A percentile compares a stretch with the other conserved stretches of the same genome.
These are phyloP conservation scores for Spea hammondii DNA, from an alignment of 2,797 vertebrate genomes.

Conservation along the genomic window DNA sequence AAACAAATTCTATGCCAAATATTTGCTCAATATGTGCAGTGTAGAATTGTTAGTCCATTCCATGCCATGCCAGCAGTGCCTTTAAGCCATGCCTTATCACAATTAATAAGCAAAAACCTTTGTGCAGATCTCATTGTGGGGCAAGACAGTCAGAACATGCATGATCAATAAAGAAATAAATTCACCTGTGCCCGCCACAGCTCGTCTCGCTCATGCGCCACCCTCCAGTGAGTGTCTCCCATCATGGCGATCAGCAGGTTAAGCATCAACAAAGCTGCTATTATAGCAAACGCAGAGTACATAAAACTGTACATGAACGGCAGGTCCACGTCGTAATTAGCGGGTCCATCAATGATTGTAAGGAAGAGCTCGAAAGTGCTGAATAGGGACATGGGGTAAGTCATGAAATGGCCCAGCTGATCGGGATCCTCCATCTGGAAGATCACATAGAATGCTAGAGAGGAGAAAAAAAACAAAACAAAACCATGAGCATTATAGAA, in stretches of 20 bases:
- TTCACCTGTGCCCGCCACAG: conserved; percentile 75
- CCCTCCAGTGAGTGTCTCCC: conserved; percentile 76
- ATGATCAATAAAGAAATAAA: too few relatives aligned
- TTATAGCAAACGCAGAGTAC: conserved; percentile 69
- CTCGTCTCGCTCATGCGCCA: conserved; percentile 72
- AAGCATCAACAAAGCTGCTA: conserved; percentile 75
- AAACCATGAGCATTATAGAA: neutral
- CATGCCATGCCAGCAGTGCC: too few relatives aligned
- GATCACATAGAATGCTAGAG: conserved; percentile 69
- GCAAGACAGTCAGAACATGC: too few relatives aligned
- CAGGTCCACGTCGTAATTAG: conserved; percentile 69
- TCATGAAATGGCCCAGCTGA: conserved; percentile 68
- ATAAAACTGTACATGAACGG: conserved; percentile 71
- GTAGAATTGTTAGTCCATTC: too few relatives aligned
- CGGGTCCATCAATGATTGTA: conserved; percentile 72
- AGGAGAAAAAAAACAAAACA: neutral
- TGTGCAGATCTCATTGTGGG: too few relatives aligned
- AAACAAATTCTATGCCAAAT: too few relatives aligned
- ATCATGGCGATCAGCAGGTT: conserved; percentile 78
- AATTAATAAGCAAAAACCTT: too few relatives aligned
- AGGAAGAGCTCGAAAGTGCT: conserved; percentile 77
- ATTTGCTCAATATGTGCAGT: too few relatives aligned
- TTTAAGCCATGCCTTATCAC: too few relatives aligned
- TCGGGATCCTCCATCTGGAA: conserved; percentile 72
- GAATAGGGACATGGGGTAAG: conserved; percentile 70